Base-by-base conservation (phyloP, 2,113 vertebrate genomes). In the Cyanoliseus patagonus region DNA sequence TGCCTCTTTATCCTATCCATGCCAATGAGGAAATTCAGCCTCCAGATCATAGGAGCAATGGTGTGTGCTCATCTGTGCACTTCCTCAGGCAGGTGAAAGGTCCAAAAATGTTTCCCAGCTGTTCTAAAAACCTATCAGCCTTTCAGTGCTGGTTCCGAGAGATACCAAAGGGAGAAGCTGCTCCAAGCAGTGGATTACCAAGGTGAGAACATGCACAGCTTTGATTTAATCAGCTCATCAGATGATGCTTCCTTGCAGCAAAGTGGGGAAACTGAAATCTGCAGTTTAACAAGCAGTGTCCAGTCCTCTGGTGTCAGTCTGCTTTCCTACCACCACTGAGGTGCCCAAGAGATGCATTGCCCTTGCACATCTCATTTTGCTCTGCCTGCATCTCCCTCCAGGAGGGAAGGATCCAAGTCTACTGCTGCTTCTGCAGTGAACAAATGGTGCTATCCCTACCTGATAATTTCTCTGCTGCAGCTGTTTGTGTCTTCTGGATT, bases 41-140 rank as follows among this genome's bases (percentile, higher is more conserved):
- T 78, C 69, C 37, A 28, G 41, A 18, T 86, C 31, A 35, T 6
- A 25, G 53, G 27, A 87, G 37, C 8, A 72, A 6, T 37, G 37
- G 31, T 30, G 68, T 63, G 11, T 88, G 51, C 72, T 87, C 69
- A 82, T 12, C 49, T 27, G 55, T 35, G 46, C 6, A 1, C 24
- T 64, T 67, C 23, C 30, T 88, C 57, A 85, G 62, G 72, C 59
- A 94, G 81, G 86, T 70, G 80, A 91, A 92, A 57, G 17, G 27
- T 17, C 79, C 73, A 96, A 90, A 82, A 94, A 85, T 51, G 24
- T 79, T 94, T 86, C 94, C 82, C 46, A 86, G 22, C 87, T 90
- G 37, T 53, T 59, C 90, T 35, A 74, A 89, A 96, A 94, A 69
- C 49, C 5, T 49, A 53, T 53, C 83, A 91, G 57, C 81, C 59